phyloP scores from a whole-genome alignment of 1,140 invertebrate species.

The Anadara kagoshimensis region DNA sequence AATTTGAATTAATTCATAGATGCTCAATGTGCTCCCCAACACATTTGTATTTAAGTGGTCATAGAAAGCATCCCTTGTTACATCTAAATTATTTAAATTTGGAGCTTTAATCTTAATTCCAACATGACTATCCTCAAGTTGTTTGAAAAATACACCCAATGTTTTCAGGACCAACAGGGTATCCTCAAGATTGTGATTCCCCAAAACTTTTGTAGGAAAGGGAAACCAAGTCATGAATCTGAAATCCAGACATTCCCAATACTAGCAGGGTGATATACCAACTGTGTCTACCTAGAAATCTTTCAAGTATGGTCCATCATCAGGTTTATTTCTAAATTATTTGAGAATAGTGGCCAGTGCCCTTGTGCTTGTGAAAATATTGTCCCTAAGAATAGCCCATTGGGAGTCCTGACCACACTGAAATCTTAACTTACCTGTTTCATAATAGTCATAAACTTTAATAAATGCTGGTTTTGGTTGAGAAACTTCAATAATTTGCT shows the following conservation, averaged over 20 bases:
- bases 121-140: background rate
- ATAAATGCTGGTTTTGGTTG: conserved; percentile 90
- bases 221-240: too few species aligned
- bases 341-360: background rate
- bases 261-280: background rate
- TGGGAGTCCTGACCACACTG: background rate
- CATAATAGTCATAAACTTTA: conserved; percentile 93
- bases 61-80: background rate
- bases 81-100: background rate
- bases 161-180: background rate
- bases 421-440: conserved; percentile 82
- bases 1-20: too few species aligned
- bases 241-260: background rate
- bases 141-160: background rate
- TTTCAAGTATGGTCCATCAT: background rate
- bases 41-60: too few species aligned
- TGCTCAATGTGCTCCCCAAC: too few species aligned
- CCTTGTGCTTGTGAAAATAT: background rate
- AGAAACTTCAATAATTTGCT: conserved; percentile 88
- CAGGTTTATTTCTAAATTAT: background rate
- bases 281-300: background rate
- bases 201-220: background rate
- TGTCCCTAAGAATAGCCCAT: background rate
- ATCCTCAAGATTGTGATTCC: background rate
- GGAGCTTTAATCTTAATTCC: background rate